Base-by-base conservation (phyloP, 2,113 vertebrate genomes). In the Urocynchramus pylzowi region DNA sequence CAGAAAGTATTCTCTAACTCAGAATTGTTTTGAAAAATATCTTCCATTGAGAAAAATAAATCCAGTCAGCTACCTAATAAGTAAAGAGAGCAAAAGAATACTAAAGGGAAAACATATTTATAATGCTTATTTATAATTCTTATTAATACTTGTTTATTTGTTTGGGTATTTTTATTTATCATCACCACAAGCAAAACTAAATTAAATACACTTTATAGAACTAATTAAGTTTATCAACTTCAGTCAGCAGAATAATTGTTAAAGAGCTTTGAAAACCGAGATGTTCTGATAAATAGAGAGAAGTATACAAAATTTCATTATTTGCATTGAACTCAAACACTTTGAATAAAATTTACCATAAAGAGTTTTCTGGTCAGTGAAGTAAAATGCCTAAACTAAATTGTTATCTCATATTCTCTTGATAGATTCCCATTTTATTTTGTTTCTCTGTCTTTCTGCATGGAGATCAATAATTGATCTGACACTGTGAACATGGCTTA, bases 1-100 rank as follows among this genome's bases (percentile, higher is more conserved):
- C 63, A 87, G 75, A 93, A 98, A 90, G 64, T 87, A 70, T 92
- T 96, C 95, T 96, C 63, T 73, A 68, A 87, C 63, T 92, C 88
- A 85, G 57, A 97, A 91, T 77, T 94, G 84, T 50, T 96, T 77
- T 91, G 50, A 95, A 39, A 94, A 92, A 88, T 93, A 86, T 57
- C 73, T 94, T 93, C 44, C 26, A 64, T 49, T 97, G 91, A 88
- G 67, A 95, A 86, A 91, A 94, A 95, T 84, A 77, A 77, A 95
- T 95, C 53, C 92, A 89, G 53, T 79, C 37, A 95, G 33, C 18
- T 71, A 93, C 10, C 16, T 95, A 94, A 97, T 94, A 87, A 97
- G 89, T 30, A 75, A 33, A 64, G 77, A 90, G 22, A 92, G 35
- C 21, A 87, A 94, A 82, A 89, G 13, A 64, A 21, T 53, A 87